Evolutionary conservation across 2,888 invertebrate species (phyloP).

Genomic region (Leptopilina drosophilae): DNA sequence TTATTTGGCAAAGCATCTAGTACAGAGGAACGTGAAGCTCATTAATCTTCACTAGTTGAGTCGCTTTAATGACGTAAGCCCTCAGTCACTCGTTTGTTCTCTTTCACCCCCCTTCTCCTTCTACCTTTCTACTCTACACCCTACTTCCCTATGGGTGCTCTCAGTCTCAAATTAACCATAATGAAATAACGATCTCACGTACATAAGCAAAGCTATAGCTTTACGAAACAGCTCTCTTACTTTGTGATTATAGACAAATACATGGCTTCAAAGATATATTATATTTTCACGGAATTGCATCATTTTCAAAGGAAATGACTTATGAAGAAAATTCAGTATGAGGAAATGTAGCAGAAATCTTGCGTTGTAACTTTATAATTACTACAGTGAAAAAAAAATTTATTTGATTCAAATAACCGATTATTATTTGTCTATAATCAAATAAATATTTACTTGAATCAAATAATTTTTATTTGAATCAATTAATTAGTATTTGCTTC

Average conservation of each 20-base stretch:
- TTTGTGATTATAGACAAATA: constrained; percentile 53
- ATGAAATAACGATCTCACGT: constrained; percentile 73
- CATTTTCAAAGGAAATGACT: not conserved
- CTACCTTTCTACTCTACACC: constrained; percentile 3
- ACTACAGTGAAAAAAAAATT: too few species aligned
- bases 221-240: constrained; percentile 64
- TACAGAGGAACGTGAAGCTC: constrained; percentile 59
- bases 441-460: too few species aligned
- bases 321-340: not conserved
- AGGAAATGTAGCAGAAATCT: not conserved
- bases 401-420: too few species aligned
- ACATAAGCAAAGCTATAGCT: constrained; percentile 54
- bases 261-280: constrained; percentile 1
- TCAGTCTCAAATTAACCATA: constrained; percentile 72
- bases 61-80: constrained; percentile 69
- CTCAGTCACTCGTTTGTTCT: constrained; percentile 62
- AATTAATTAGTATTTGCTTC: too few species aligned
- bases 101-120: not conserved
- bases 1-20: constrained; percentile 58
- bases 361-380: too few species aligned
- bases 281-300: not conserved
- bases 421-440: too few species aligned
- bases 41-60: constrained; percentile 72
- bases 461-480: too few species aligned
- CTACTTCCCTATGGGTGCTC: constrained; percentile 59